A percentile compares a stretch with the other conserved stretches of the same genome.
Conservation (phyloP, 2,888 invertebrate genomes). For the Cephus runcator region DNA sequence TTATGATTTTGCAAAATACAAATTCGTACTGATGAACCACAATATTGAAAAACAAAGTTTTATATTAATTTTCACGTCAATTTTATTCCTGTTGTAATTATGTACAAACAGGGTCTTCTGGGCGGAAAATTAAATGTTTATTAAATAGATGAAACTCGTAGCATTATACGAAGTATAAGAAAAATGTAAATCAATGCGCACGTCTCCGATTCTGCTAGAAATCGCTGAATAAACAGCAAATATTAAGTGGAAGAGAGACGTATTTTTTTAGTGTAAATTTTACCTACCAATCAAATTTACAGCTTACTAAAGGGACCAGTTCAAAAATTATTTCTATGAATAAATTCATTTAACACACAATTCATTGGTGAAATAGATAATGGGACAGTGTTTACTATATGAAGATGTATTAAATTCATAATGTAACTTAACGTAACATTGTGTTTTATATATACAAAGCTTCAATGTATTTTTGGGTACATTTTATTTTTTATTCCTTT, state of each 20-base stretch:
- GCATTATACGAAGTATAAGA: background rate
- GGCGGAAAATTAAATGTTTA: background rate
- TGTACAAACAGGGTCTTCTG: background rate
- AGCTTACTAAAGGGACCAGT: background rate
- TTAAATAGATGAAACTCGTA: background rate
- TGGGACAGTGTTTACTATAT: background rate
- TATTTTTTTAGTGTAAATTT: background rate
- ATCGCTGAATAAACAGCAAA: background rate
- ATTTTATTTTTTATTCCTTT: conserved; percentile 10
- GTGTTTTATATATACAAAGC: background rate
- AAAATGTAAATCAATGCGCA: background rate
- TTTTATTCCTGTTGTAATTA: background rate
- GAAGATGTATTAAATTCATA: background rate
- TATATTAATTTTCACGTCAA: background rate
- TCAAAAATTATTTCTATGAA: background rate
- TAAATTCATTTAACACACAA: background rate
- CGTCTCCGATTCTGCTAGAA: background rate
- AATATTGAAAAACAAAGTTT: background rate
- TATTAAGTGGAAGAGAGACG: background rate
- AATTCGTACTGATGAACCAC: background rate
- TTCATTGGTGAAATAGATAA: background rate
- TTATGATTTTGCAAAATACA: background rate
- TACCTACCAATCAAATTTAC: background rate
- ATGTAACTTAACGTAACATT: background rate
- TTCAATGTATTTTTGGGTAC: background rate